A percentile compares a stretch with the other conserved stretches of the same genome.
Conservation (phyloP, 2,797 vertebrate species). For the Hephaestus fuliginosus region DNA sequence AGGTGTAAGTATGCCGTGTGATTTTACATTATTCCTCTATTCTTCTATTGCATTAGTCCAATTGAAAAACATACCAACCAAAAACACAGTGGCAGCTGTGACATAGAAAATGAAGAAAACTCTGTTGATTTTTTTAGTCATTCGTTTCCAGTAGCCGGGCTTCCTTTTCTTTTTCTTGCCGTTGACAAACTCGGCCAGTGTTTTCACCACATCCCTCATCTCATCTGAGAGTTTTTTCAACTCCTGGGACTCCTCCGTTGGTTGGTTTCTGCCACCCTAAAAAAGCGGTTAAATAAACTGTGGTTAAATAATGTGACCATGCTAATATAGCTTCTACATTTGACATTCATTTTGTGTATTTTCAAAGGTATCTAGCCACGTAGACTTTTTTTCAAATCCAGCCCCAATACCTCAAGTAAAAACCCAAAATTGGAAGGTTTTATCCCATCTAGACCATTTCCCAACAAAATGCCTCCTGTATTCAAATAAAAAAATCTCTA, state of each 20-base stretch:
- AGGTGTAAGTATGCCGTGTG: too few species aligned
- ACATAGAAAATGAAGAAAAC: slow-evolving; percentile 63
- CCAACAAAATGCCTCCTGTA: too few species aligned
- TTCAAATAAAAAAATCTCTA: too few species aligned
- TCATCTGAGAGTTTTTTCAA: slow-evolving; percentile 37
- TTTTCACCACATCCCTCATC: slow-evolving; percentile 37
- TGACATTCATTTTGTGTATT: background rate
- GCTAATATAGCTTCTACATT: background rate
- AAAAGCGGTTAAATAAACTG: background rate
- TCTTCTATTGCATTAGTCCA: background rate
- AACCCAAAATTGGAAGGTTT: too few species aligned
- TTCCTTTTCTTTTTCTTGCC: background rate
- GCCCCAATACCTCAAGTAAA: too few species aligned
- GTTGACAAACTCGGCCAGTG: slow-evolving; percentile 4
- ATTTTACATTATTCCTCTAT: background rate
- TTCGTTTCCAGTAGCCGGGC: slow-evolving; percentile 61
- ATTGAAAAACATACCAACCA: background rate
- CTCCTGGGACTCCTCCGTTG: background rate
- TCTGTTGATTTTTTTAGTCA: slow-evolving; percentile 57
- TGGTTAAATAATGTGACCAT: background rate
- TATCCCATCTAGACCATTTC: too few species aligned
- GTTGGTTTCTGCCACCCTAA: slow-evolving; percentile 26
- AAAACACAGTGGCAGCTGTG: slow-evolving; percentile 34
- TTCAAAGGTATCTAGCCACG: background rate
- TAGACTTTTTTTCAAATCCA: background rate